phyloP scores from a whole-genome alignment of 2,888 invertebrate genomes.

The Pammene fasciana region DNA sequence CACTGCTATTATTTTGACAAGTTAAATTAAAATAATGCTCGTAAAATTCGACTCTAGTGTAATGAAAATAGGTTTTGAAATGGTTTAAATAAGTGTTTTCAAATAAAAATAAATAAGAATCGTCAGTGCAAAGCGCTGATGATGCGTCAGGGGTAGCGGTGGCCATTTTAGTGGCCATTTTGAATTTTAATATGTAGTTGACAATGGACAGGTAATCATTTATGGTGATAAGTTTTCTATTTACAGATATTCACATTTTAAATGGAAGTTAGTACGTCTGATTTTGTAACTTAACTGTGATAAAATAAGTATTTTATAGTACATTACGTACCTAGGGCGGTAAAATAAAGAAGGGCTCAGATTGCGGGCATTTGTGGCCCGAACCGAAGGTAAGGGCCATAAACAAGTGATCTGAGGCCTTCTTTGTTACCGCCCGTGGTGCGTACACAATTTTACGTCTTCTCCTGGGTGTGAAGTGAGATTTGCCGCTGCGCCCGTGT shows the following conservation, averaged over 20 bases:
- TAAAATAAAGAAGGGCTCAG: too few species aligned
- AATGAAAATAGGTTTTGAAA: background rate
- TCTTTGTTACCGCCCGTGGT: too few species aligned
- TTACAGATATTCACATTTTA: background rate
- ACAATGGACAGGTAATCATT: background rate
- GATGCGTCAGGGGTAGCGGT: constrained; percentile 17
- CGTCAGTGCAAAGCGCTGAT: constrained; percentile 27
- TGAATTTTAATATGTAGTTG: constrained; percentile 3
- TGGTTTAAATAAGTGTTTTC: constrained; percentile 6
- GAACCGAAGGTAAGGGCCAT: too few species aligned
- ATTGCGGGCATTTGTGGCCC: too few species aligned
- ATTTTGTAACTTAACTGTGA: background rate
- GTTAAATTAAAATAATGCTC: constrained; percentile 15
- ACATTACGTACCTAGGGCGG: too few species aligned
- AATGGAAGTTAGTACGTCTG: background rate
- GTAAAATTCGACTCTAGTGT: constrained; percentile 3
- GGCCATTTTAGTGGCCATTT: constrained; percentile 25
- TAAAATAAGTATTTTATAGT: too few species aligned
- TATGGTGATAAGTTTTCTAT: background rate
- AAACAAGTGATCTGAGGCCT: too few species aligned
- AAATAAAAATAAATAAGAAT: constrained; percentile 35
- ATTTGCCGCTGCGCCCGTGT: too few species aligned
- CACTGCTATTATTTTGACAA: constrained; percentile 22
- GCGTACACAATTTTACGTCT: too few species aligned
- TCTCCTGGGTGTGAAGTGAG: too few species aligned